Base-by-base conservation (phyloP, 2,888 invertebrate species). In the Chrysopilus asiliformis region DNA sequence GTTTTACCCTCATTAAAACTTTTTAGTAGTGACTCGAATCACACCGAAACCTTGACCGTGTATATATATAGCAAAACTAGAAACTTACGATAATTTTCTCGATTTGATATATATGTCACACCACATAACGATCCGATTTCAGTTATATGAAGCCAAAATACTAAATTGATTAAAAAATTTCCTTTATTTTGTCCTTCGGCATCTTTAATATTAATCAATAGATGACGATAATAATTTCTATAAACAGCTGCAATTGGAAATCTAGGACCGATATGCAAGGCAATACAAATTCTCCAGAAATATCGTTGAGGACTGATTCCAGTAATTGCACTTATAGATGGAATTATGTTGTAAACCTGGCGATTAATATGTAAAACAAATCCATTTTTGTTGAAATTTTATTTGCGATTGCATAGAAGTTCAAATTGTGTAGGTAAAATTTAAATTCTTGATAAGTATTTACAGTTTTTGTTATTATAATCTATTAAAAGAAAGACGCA, bases 291-390 rank as follows among this genome's bases (percentile, higher is more conserved):
- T 52, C 91, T 74, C 91, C 93, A 93, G 50, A 91, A 68, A 65
- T 93, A 91, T 52, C 84, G 72, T 64, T 91, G 89, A 17, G 93
- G 91, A 55, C 85, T 84, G 48, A 91, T 79, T 34, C 91, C 91
- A 43, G 91, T 93, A 60, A 93, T 86, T 47, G 93, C 87, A 72
- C 90, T 91, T 68, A 91, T 90, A 52, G 90, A 90, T 53, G 93
- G 91, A 57, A 93, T 80, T 62, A 89, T 77, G 65, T 93, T 93
- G 64, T 85, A 87, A 38, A 90, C 91, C 91, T 91, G 62, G 17
- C 5, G 16, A 22, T 17, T n/a, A n/a, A n/a, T n/a, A n/a, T n/a
- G n/a, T n/a, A n/a, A n/a, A n/a, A n/a, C n/a, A n/a, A n/a, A n/a
- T n/a, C n/a, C n/a, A n/a, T n/a, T n/a, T n/a, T n/a, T n/a, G n/a